Percentiles rank a stretch among this genome's conserved stretches.
phyloP scores from a whole-genome alignment of 2,888 invertebrate genomes.

The Thecophora atra region DNA sequence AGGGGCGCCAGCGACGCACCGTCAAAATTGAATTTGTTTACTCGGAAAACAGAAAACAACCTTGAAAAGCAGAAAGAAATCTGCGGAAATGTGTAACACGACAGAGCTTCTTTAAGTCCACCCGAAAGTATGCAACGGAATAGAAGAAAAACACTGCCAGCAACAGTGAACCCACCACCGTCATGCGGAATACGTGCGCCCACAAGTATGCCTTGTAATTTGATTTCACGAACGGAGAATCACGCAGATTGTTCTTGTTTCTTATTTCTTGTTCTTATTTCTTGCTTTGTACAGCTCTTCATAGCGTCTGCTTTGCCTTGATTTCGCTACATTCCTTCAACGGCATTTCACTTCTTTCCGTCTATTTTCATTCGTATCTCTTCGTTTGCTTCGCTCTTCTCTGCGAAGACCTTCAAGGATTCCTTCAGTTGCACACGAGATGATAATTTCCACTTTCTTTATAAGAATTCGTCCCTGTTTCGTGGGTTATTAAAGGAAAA shows the following conservation, averaged over 20 bases:
- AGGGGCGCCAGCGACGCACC: too few relatives aligned
- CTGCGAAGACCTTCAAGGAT: too few relatives aligned
- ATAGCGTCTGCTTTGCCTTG: background rate
- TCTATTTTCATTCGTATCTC: too few relatives aligned
- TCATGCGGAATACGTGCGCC: background rate
- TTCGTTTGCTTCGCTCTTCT: too few relatives aligned
- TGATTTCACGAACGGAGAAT: background rate
- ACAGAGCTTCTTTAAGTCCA: background rate
- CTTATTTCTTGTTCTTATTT: background rate
- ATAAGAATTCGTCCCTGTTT: too few relatives aligned
- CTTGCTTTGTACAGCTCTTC: background rate
- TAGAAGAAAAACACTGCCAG: background rate
- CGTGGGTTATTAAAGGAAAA: too few relatives aligned
- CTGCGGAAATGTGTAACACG: background rate
- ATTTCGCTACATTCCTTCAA: background rate
- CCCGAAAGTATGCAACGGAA: background rate
- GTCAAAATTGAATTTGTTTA: conserved; percentile 1
- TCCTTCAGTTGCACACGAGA: too few relatives aligned
- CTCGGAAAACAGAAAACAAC: background rate
- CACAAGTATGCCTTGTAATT: background rate
- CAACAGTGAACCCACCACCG: too few relatives aligned
- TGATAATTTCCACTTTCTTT: too few relatives aligned
- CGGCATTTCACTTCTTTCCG: too few relatives aligned
- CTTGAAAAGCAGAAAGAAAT: conserved; percentile 1
- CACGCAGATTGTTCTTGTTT: background rate